phyloP scores from a whole-genome alignment of 2,888 invertebrate species.

The Drosophila percnosoma region DNA sequence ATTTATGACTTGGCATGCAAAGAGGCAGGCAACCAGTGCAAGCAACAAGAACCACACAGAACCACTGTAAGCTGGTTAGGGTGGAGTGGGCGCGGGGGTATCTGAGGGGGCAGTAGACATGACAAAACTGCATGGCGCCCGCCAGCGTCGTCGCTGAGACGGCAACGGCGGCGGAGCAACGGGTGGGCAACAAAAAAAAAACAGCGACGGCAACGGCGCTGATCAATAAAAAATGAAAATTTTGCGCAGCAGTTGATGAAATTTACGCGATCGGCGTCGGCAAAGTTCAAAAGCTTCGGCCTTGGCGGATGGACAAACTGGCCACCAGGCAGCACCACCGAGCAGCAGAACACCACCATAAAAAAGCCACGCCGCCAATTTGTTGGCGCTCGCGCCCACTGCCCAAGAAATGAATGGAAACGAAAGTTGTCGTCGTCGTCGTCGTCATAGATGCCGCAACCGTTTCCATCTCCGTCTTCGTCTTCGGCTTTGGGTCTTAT shows the following conservation, averaged over 20 bases:
- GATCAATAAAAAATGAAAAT: constrained; percentile 80
- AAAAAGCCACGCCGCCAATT: constrained; percentile 52
- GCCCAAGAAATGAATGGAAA: constrained; percentile 35
- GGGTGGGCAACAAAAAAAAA: constrained; percentile 53
- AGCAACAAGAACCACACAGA: constrained; percentile 12
- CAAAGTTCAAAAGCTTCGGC: constrained; percentile 69
- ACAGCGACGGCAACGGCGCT: constrained; percentile 42
- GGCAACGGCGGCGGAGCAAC: constrained; percentile 51
- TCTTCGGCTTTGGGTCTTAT: constrained; percentile 32
- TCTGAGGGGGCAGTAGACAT: constrained; percentile 46
- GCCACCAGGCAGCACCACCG: constrained; percentile 21
- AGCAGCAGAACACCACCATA: constrained; percentile 8
- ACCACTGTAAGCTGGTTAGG: background rate
- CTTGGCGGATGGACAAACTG: constrained; percentile 51
- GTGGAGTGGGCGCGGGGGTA: background rate
- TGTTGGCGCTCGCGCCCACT: constrained; percentile 61
- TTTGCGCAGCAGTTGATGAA: constrained; percentile 81
- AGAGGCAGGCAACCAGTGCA: constrained; percentile 39
- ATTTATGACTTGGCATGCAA: constrained; percentile 81
- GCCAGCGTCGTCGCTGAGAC: constrained; percentile 70
- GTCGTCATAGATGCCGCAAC: constrained; percentile 30
- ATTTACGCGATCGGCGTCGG: constrained; percentile 81
- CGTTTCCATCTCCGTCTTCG: background rate
- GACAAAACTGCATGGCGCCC: constrained; percentile 80
- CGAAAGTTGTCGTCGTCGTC: constrained; percentile 40